Conservation (phyloP, 2,113 vertebrate species). For the Antigone vipio region DNA sequence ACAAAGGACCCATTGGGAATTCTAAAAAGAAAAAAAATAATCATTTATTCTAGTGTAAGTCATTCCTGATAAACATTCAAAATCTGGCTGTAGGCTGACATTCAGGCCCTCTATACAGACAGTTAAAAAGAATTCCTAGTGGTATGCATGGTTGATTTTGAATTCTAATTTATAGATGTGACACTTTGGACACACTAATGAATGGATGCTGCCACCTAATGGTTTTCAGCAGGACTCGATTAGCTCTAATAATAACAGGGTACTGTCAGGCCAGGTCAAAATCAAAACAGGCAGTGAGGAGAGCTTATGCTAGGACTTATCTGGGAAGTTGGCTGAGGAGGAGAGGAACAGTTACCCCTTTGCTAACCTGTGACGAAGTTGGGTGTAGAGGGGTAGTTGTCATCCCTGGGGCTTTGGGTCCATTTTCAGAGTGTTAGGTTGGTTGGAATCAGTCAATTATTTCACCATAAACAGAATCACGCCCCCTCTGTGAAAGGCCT, state of each 20-base stretch:
- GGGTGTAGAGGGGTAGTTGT: background rate
- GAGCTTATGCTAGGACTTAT: background rate
- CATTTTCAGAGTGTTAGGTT: background rate
- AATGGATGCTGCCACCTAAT: constrained; percentile 57
- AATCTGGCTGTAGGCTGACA: background rate
- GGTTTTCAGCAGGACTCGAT: constrained; percentile 17
- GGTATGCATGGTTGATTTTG: constrained; percentile 15
- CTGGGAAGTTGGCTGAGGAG: background rate
- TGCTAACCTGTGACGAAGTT: background rate
- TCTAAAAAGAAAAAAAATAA: background rate
- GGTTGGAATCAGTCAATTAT: background rate
- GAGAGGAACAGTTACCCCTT: background rate
- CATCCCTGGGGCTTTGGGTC: background rate
- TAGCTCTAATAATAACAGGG: background rate
- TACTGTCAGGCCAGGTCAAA: background rate
- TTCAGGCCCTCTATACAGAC: background rate
- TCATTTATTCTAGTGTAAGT: background rate
- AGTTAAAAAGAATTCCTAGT: constrained; percentile 1
- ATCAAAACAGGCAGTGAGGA: background rate
- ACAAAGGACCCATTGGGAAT: constrained; percentile 9
- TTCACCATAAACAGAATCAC: background rate
- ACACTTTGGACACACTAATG: background rate
- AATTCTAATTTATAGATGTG: background rate
- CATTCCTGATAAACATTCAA: background rate
- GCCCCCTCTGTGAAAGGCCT: background rate